phyloP scores from a whole-genome alignment of 2,888 invertebrate species.

The Stenodema calcarata region DNA sequence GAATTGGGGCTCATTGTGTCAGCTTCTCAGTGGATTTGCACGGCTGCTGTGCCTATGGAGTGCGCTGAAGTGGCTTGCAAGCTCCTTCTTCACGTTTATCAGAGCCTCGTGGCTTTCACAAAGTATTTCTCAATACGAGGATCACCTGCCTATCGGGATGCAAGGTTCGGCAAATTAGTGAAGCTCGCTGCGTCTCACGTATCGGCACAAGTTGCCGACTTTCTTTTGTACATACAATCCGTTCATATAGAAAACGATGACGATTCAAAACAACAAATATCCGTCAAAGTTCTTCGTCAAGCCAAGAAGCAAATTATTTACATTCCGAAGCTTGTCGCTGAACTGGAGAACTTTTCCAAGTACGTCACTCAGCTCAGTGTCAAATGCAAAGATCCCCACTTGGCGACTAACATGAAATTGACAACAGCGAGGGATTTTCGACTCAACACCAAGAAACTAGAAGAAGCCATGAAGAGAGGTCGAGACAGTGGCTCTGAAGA shows the following conservation, averaged over 20 bases:
- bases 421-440: conserved; percentile 72
- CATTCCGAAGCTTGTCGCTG: conserved; percentile 71
- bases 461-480: conserved; percentile 64
- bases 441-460: conserved; percentile 65
- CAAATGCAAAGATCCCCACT: conserved; percentile 58
- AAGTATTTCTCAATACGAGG: conserved; percentile 67
- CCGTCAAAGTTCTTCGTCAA: conserved; percentile 59
- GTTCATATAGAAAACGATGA: conserved; percentile 57
- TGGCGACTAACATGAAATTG: conserved; percentile 66
- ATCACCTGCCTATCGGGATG: conserved; percentile 65
- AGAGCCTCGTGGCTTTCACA: conserved; percentile 66
- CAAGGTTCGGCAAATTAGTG: conserved; percentile 59
- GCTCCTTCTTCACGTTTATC: conserved; percentile 66
- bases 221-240: conserved; percentile 58
- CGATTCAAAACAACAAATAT: conserved; percentile 60
- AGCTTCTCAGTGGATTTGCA: conserved; percentile 65
- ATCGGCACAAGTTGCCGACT: conserved; percentile 58
- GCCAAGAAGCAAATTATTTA: conserved; percentile 65
- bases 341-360: conserved; percentile 68
- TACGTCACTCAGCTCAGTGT: conserved; percentile 57
- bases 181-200: conserved; percentile 58
- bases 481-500: conserved; percentile 18
- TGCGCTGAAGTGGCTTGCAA: conserved; percentile 67
- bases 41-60: conserved; percentile 65
- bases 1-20: conserved; percentile 67